Evolutionary conservation across 2,797 vertebrate genomes (phyloP).

Genomic region (Momotus momota): DNA sequence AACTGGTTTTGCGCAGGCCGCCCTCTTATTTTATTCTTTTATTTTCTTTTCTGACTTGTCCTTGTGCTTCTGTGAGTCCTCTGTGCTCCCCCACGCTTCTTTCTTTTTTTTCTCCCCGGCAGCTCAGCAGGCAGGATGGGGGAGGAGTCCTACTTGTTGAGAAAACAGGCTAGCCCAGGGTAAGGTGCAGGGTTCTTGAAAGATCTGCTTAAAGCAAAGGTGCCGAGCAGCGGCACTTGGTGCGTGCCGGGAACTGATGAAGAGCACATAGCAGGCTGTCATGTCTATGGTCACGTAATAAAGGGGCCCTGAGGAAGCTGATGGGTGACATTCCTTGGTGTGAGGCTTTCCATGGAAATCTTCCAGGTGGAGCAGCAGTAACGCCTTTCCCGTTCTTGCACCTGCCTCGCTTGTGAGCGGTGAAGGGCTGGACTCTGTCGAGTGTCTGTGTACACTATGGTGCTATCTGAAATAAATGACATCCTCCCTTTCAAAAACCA

Average conservation of each 20-base stretch:
- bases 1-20: neutral
- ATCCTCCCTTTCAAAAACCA: neutral
- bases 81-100: neutral
- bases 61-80: neutral
- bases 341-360: neutral
- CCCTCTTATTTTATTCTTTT: neutral
- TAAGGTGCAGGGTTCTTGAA: neutral
- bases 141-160: neutral
- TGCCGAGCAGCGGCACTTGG: neutral
- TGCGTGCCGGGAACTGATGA: neutral
- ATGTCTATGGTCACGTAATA: neutral
- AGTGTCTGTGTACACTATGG: neutral
- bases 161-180: neutral
- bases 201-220: neutral
- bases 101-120: neutral
- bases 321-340: neutral
- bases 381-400: neutral
- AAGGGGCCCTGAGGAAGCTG: neutral
- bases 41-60: neutral
- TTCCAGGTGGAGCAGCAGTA: neutral
- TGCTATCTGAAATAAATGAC: slow-evolving; percentile 12
- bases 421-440: neutral
- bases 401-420: neutral
- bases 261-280: neutral
- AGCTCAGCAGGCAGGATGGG: neutral